Conservation (phyloP, 2,797 vertebrate species). For the Anolis apletophallus region DNA sequence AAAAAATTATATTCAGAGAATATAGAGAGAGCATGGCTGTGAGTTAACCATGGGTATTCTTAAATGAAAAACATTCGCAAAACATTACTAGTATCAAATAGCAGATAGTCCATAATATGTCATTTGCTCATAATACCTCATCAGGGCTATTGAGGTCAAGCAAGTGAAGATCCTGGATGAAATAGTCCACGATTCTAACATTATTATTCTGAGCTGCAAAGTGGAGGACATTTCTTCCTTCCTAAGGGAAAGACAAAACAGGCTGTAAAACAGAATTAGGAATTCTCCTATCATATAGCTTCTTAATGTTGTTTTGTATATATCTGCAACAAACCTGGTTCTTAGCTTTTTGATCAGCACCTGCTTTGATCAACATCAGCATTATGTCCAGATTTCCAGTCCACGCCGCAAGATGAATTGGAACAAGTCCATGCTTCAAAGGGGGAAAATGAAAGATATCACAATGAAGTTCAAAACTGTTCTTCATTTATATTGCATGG, state of each 20-base stretch:
- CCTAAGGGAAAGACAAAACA: conserved; percentile 73
- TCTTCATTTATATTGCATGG: not conserved
- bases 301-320: conserved; percentile 1
- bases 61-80: not conserved
- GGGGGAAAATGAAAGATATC: conserved; percentile 34
- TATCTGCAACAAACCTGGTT: conserved; percentile 70
- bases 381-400: conserved; percentile 89
- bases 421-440: conserved; percentile 85
- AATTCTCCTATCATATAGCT: not conserved
- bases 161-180: conserved; percentile 90
- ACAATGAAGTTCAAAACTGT: conserved; percentile 26
- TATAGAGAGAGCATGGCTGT: too few species aligned
- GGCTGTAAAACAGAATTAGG: not conserved
- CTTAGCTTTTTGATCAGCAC: conserved; percentile 86
- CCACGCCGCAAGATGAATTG: conserved; percentile 91
- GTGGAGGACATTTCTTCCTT: conserved; percentile 89
- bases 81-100: not conserved
- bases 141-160: conserved; percentile 87
- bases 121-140: conserved; percentile 73
- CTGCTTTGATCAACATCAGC: conserved; percentile 87
- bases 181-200: conserved; percentile 84
- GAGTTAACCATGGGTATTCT: not conserved
- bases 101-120: conserved; percentile 21
- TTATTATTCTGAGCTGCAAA: conserved; percentile 91
- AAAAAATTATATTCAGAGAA: not conserved